These are phyloP conservation scores for Mastomys coucha DNA, from an alignment of 2,113 vertebrate species.

Conservation along the genomic window DNA sequence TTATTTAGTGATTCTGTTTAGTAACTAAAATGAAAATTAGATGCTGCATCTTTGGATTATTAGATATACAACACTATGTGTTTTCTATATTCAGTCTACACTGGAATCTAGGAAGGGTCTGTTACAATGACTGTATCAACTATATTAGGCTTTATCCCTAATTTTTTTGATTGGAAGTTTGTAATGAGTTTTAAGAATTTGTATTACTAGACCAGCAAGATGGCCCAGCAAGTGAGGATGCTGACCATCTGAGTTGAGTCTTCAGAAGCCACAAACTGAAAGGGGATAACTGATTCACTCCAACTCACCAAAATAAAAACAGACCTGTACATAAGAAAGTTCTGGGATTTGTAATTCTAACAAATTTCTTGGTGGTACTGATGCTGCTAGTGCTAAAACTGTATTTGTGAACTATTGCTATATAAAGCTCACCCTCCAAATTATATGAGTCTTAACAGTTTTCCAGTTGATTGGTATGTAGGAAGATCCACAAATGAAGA, in stretches of 20 bases:
- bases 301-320: neutral
- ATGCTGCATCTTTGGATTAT: too few relatives aligned
- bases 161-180: too few relatives aligned
- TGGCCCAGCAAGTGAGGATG: neutral
- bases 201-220: neutral
- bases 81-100: too few relatives aligned
- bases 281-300: neutral
- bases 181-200: neutral
- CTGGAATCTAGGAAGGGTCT: too few relatives aligned
- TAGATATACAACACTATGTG: too few relatives aligned
- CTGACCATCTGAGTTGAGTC: neutral
- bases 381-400: neutral
- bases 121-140: neutral
- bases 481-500: too few relatives aligned
- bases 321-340: neutral
- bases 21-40: too few relatives aligned
- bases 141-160: neutral
- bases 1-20: too few relatives aligned
- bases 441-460: neutral
- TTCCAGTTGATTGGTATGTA: fast-evolving
- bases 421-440: neutral
- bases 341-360: neutral
- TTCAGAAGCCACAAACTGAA: neutral
- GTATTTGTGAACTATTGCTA: neutral
- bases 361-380: neutral